These are phyloP conservation scores for Mythimna albipuncta DNA, from an alignment of 2,888 invertebrate species.

Conservation along the genomic window DNA sequence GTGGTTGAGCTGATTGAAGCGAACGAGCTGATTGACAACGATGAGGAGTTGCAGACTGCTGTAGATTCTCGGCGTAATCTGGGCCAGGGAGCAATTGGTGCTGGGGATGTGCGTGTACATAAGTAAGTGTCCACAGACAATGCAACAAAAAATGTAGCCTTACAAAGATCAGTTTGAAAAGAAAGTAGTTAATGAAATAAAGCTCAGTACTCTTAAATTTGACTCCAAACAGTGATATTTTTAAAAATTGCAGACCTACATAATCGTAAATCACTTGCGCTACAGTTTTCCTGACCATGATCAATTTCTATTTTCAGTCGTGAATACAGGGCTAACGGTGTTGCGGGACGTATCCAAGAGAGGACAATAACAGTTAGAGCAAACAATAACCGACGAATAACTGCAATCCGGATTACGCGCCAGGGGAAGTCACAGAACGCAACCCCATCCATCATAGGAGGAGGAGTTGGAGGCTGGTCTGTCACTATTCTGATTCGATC, in stretches of 20 bases:
- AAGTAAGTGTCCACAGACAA: no score
- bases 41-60: no score
- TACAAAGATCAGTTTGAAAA: no score
- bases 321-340: not conserved
- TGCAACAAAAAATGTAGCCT: no score
- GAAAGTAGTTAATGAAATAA: not conserved
- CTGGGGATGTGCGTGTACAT: no score
- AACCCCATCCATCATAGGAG: conserved; percentile 6
- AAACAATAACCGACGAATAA: not conserved
- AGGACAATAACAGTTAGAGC: not conserved
- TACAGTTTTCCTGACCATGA: not conserved
- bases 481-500: conserved; percentile 20
- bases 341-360: not conserved
- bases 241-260: not conserved
- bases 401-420: conserved; percentile 16
- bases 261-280: not conserved
- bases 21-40: no score
- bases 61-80: not conserved
- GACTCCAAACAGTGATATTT: not conserved
- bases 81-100: not conserved
- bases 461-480: conserved; percentile 11
- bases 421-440: conserved; percentile 4
- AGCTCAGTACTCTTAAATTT: not conserved
- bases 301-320: not conserved
- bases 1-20: no score